Base-by-base conservation (phyloP, 2,888 invertebrate species). In the Iselma pallidipennis region DNA sequence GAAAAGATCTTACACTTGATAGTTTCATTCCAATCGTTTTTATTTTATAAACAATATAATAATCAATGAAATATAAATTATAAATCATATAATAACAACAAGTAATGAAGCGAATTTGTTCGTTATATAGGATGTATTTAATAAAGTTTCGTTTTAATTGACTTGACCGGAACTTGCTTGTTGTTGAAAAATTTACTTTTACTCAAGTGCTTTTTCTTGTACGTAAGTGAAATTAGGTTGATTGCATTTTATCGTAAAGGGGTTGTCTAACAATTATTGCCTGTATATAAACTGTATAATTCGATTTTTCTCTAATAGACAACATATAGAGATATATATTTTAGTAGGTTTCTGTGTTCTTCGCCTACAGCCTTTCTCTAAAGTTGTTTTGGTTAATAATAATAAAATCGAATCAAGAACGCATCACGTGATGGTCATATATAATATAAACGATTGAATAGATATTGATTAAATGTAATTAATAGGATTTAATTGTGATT, bases 281-380 rank as follows among this genome's bases (percentile, higher is more conserved):
- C n/a, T n/a, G n/a, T n/a, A n/a, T n/a, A n/a, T 2, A 33, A 33
- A 33, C 14, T 4, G 14, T 29, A 1, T 12, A 12, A 1, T 2
- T 10, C 4, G 2, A 14, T 33, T 33, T n/a, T 0, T n/a, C 4
- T 10, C n/a, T 33, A 33, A 14, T 33, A 14, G 33, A 1, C n/a
- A 14, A 33, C n/a, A n/a, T n/a, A n/a, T n/a, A n/a, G n/a, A n/a
- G n/a, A n/a, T n/a, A 14, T 14, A 14, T 3, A 29, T 33, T 66
- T 66, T 70, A 72, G 72, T 72, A 70, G 72, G 71, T 72, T 72
- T 72, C 69, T 72, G 60, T 71, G 72, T 66, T 72, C 65, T 57
- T 31, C 45, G 61, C 65, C 62, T 37, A 37, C 48, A 61, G 69
- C 50, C 3, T 28, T 53, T 23, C 29, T 14, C 42, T 25, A 45